Conservation (phyloP, 2,888 invertebrate species). For the Hirtodrosophila confusa region DNA sequence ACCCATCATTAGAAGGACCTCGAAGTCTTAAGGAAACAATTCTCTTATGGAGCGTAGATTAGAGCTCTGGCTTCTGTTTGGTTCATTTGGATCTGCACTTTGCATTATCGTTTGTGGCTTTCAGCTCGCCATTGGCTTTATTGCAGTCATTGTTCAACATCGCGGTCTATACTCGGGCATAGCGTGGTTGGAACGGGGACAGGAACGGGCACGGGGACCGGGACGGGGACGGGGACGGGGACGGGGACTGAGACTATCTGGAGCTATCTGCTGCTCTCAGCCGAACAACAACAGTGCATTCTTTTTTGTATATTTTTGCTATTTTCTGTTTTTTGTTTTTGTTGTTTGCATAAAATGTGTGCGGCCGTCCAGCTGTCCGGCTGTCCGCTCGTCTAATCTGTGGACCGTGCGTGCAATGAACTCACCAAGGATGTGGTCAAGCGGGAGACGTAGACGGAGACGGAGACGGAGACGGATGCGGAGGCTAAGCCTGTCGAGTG, state of each 20-base stretch:
- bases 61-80: slow-evolving; percentile 8
- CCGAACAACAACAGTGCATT: slow-evolving; percentile 25
- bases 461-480: too few relatives aligned
- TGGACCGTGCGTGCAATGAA: slow-evolving; percentile 61
- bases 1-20: too few relatives aligned
- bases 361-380: slow-evolving; percentile 11
- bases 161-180: slow-evolving; percentile 22
- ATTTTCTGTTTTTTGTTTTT: slow-evolving; percentile 3
- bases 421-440: slow-evolving; percentile 17
- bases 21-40: background rate
- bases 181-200: too few relatives aligned
- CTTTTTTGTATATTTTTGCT: slow-evolving; percentile 25
- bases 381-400: slow-evolving; percentile 64
- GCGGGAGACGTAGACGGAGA: slow-evolving; percentile 1
- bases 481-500: slow-evolving; percentile 41
- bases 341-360: slow-evolving; percentile 47
- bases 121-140: slow-evolving; percentile 14
- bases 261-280: slow-evolving; percentile 33
- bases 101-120: slow-evolving; percentile 4
- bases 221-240: too few relatives aligned
- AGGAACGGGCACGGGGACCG: too few relatives aligned
- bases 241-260: background rate
- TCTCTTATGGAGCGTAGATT: too few relatives aligned
- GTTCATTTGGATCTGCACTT: slow-evolving; percentile 8
- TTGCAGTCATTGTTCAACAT: slow-evolving; percentile 9